Evolutionary conservation across 2,797 vertebrate genomes (phyloP).

Genomic region (Falco biarmicus): DNA sequence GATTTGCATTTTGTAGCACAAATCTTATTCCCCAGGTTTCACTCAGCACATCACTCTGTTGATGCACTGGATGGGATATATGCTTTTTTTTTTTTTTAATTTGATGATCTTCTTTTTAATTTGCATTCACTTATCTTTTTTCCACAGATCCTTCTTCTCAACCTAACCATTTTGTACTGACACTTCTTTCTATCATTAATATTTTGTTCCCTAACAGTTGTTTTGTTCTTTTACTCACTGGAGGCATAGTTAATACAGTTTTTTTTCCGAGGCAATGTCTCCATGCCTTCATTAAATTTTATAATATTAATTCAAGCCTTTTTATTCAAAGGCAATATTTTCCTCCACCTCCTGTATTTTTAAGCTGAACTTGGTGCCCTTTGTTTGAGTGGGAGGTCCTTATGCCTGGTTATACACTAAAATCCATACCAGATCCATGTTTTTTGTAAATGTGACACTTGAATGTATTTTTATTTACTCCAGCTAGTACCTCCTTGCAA

Average conservation of each 20-base stretch:
- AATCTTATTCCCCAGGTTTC: constrained; percentile 52
- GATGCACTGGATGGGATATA: constrained; percentile 31
- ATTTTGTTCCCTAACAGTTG: constrained; percentile 50
- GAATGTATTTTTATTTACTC: constrained; percentile 47
- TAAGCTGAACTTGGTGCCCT: not conserved
- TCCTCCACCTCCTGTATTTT: not conserved
- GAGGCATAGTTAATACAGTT: constrained; percentile 31
- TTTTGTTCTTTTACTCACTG: constrained; percentile 55
- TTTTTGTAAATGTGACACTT: constrained; percentile 51
- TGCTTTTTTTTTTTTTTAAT: constrained; percentile 47
- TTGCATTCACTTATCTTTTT: constrained; percentile 62
- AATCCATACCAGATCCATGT: not conserved
- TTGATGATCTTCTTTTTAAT: constrained; percentile 42
- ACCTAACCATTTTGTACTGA: constrained; percentile 33
- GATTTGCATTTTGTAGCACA: constrained; percentile 56
- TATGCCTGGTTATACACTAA: not conserved
- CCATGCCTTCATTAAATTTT: constrained; percentile 40
- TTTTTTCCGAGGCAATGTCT: constrained; percentile 26
- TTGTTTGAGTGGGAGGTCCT: constrained; percentile 19
- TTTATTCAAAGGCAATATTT: not conserved
- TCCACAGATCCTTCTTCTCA: constrained; percentile 49
- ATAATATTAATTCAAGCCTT: constrained; percentile 5
- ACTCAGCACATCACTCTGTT: constrained; percentile 25
- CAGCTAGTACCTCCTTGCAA: constrained; percentile 71
- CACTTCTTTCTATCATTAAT: constrained; percentile 41